Conservation (phyloP, 2,113 vertebrate species). For the Tragelaphus imberbis region DNA sequence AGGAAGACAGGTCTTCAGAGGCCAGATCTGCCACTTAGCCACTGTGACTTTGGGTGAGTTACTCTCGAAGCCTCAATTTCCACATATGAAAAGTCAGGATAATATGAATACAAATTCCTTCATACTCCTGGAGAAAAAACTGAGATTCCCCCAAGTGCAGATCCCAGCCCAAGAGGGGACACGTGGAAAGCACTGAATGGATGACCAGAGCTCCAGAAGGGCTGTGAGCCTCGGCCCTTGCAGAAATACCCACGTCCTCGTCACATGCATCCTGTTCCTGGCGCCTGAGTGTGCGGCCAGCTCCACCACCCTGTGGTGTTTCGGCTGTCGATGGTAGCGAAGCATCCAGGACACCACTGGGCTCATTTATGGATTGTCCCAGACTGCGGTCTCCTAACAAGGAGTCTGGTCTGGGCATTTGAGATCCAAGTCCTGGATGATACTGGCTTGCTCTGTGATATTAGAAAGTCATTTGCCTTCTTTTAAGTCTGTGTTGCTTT, state of each 20-base stretch:
- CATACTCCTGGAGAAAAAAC: background rate
- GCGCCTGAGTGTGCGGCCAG: rapidly evolving
- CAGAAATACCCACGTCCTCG: no score
- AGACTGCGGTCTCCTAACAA: background rate
- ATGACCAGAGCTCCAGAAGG: background rate
- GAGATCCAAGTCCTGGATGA: background rate
- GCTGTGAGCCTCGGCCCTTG: background rate
- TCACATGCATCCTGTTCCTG: background rate
- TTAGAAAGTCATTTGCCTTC: background rate
- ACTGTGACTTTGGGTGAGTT: background rate
- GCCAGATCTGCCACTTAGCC: background rate
- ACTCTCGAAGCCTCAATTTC: background rate
- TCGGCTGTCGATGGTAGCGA: background rate
- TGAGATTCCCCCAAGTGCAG: background rate
- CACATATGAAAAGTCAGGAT: background rate
- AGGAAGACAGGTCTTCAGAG: background rate
- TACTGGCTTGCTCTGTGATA: background rate
- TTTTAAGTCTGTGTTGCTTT: background rate
- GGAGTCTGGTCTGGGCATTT: background rate
- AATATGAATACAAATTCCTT: background rate
- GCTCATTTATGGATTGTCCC: background rate
- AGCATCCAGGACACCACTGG: background rate
- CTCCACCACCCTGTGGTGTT: background rate
- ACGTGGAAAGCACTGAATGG: rapidly evolving
- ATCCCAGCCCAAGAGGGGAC: background rate